Evolutionary conservation across 2,113 vertebrate genomes (phyloP).

Genomic region (Sardina pilchardus): DNA sequence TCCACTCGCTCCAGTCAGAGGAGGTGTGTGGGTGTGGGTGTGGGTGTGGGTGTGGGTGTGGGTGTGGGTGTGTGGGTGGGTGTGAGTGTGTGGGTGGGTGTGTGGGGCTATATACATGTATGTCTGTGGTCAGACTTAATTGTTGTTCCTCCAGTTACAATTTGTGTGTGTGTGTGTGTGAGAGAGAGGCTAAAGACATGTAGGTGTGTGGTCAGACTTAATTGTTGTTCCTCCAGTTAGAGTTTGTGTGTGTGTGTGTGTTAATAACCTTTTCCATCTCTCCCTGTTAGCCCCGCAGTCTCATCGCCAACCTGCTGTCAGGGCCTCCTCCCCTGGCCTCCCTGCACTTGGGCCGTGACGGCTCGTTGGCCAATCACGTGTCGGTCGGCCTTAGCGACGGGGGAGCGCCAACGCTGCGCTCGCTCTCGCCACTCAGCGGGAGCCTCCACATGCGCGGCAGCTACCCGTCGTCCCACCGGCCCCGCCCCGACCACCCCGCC

Average conservation of each 20-base stretch:
- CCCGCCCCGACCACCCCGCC: conserved; percentile 60
- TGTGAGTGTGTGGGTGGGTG: neutral
- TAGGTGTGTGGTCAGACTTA: too few species aligned
- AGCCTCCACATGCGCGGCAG: conserved; percentile 76
- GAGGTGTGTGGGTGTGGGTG: conserved; percentile 21
- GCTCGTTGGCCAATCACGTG: conserved; percentile 78
- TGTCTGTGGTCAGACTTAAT: neutral
- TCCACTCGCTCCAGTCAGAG: conserved; percentile 37
- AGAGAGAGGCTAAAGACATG: neutral
- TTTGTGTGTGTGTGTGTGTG: too few species aligned
- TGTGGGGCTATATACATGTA: neutral
- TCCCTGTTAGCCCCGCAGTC: conserved; percentile 34
- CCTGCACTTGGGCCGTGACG: conserved; percentile 78
- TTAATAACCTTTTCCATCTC: neutral
- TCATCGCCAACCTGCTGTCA: conserved; percentile 85
- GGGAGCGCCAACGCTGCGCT: conserved; percentile 81
- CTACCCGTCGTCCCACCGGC: conserved; percentile 63
- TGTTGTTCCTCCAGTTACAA: too few species aligned
- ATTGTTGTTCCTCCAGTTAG: too few species aligned
- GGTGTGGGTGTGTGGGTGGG: neutral
- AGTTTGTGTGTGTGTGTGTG: too few species aligned
- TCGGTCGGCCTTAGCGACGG: conserved; percentile 72
- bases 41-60: neutral
- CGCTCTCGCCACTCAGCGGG: conserved; percentile 86
- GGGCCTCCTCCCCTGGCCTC: conserved; percentile 81